A percentile compares a stretch with the other conserved stretches of the same genome.
Conservation (phyloP, 2,797 vertebrate genomes). For the Argya squamiceps region DNA sequence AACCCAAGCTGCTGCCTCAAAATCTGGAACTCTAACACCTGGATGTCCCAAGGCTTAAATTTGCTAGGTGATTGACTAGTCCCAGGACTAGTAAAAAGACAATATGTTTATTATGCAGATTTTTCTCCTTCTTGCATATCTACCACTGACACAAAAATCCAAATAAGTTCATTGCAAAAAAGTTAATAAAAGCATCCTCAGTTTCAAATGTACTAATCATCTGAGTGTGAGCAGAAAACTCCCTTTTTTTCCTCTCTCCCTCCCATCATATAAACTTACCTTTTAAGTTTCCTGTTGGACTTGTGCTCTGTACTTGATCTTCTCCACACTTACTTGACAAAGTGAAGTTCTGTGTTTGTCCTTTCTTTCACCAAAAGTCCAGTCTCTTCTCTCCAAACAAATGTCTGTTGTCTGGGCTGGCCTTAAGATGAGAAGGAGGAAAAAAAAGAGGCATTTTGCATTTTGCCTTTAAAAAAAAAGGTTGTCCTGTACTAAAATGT, state of each 20-base stretch:
- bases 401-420: neutral
- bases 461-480: neutral
- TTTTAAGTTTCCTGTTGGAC: neutral
- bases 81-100: neutral
- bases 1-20: neutral
- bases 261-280: constrained; percentile 8
- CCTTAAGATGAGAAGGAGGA: neutral
- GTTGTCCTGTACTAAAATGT: neutral
- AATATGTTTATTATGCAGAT: neutral
- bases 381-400: neutral
- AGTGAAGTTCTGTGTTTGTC: neutral
- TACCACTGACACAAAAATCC: neutral
- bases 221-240: neutral
- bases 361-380: neutral
- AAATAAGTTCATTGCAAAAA: neutral
- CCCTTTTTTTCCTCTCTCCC: neutral
- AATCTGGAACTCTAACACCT: neutral
- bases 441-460: neutral
- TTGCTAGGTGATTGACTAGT: neutral
- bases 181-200: neutral
- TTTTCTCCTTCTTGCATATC: neutral
- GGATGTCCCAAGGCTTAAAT: neutral
- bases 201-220: neutral
- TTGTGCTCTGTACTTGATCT: neutral
- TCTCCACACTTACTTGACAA: neutral